Evolutionary conservation across 2,888 invertebrate genomes (phyloP).

Genomic region (Lissonota sp.): DNA sequence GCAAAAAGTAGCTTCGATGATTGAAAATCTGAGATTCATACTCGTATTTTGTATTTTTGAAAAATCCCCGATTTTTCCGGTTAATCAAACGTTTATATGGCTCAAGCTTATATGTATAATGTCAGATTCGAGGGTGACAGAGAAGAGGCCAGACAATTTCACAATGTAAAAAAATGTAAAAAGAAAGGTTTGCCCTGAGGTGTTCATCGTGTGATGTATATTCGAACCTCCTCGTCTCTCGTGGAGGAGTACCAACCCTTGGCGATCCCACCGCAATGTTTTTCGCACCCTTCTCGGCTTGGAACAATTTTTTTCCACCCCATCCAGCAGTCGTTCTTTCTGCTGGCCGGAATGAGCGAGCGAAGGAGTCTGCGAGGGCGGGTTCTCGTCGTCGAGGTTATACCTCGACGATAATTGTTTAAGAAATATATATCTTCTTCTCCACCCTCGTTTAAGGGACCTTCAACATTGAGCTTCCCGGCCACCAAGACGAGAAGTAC

Average conservation of each 20-base stretch:
- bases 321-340: conserved; percentile 22
- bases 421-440: conserved; percentile 65
- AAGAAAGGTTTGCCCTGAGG: conserved; percentile 12
- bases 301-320: conserved; percentile 26
- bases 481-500: conserved; percentile 26
- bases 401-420: conserved; percentile 72
- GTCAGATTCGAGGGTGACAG: neutral
- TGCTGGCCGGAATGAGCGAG: neutral
- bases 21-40: neutral
- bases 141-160: neutral
- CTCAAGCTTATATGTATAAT: too few relatives aligned
- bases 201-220: conserved; percentile 17
- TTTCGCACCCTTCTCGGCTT: neutral
- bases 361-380: neutral
- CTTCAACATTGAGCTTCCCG: conserved; percentile 18
- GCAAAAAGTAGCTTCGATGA: neutral
- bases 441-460: neutral
- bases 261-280: conserved; percentile 33
- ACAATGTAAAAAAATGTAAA: neutral
- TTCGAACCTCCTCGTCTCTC: neutral
- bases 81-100: too few relatives aligned
- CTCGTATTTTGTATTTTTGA: neutral
- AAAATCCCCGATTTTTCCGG: too few relatives aligned
- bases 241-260: neutral
- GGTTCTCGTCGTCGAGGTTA: conserved; percentile 21